Percentiles rank a stretch among this genome's conserved stretches.
Evolutionary conservation across 2,113 vertebrate species (phyloP).

Genomic region (Coptodon rendalli): DNA sequence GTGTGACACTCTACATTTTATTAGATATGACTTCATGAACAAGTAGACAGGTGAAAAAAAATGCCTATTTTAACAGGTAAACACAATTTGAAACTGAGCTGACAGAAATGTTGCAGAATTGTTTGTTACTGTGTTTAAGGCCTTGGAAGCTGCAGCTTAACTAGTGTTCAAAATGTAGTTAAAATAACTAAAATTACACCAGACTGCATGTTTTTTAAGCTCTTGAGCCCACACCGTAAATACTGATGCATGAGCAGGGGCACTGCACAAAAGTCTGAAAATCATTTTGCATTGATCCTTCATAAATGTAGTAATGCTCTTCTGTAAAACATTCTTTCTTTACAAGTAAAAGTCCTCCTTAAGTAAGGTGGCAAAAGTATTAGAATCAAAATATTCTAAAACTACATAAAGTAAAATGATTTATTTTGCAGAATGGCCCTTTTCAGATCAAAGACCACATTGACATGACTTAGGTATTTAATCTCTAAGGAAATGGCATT

Average conservation of each 20-base stretch:
- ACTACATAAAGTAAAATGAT: neutral
- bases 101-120: neutral
- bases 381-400: neutral
- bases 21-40: too few species aligned
- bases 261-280: neutral
- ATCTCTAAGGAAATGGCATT: neutral
- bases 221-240: rapidly evolving
- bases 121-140: neutral
- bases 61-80: too few species aligned
- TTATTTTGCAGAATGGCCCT: neutral
- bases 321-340: neutral
- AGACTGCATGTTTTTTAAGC: neutral
- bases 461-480: neutral
- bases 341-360: neutral
- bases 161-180: neutral
- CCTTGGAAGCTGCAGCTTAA: neutral
- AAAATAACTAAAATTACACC: neutral
- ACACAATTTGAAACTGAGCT: neutral
- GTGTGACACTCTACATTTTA: too few species aligned
- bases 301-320: neutral
- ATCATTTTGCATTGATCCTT: neutral
- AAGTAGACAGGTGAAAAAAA: too few species aligned
- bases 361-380: neutral
- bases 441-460: neutral
- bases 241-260: rapidly evolving